Conservation (phyloP, 1,140 invertebrate species). For the Phymorhynchus buccinoides region DNA sequence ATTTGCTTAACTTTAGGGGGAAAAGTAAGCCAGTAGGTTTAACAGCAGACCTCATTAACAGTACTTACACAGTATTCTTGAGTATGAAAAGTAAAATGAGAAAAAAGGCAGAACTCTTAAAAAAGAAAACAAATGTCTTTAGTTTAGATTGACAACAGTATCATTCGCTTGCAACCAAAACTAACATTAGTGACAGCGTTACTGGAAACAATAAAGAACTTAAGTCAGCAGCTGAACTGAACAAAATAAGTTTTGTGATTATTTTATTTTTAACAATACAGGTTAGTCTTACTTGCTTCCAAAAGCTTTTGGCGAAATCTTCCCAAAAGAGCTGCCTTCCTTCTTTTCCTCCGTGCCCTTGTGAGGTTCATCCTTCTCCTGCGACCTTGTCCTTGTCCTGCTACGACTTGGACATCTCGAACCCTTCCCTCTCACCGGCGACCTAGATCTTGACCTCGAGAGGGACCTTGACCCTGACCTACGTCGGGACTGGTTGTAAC, state of each 20-base stretch:
- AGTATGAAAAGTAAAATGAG: too few species aligned
- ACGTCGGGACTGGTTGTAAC: not conserved
- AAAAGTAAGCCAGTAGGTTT: too few species aligned
- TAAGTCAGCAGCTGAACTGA: not conserved
- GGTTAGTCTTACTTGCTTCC: not conserved
- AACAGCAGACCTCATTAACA: too few species aligned
- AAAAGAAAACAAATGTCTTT: too few species aligned
- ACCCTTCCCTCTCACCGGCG: not conserved
- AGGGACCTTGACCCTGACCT: not conserved
- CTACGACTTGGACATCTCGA: not conserved
- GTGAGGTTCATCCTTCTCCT: not conserved
- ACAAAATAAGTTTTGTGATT: not conserved
- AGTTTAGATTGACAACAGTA: too few species aligned
- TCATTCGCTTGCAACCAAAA: too few species aligned
- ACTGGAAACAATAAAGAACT: too few species aligned
- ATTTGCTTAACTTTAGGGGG: too few species aligned
- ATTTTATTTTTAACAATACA: not conserved
- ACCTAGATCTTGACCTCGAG: not conserved
- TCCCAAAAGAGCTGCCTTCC: not conserved
- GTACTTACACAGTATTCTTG: too few species aligned
- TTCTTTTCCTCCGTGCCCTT: not conserved
- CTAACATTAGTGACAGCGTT: too few species aligned
- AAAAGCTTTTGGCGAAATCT: conserved; percentile 13
- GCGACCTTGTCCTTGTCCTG: not conserved
- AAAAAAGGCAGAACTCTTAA: too few species aligned